Evolutionary conservation across 1,140 invertebrate genomes (phyloP), one percentile per base, ranked within the genome.

Genomic region (Augochlora pura): DNA sequence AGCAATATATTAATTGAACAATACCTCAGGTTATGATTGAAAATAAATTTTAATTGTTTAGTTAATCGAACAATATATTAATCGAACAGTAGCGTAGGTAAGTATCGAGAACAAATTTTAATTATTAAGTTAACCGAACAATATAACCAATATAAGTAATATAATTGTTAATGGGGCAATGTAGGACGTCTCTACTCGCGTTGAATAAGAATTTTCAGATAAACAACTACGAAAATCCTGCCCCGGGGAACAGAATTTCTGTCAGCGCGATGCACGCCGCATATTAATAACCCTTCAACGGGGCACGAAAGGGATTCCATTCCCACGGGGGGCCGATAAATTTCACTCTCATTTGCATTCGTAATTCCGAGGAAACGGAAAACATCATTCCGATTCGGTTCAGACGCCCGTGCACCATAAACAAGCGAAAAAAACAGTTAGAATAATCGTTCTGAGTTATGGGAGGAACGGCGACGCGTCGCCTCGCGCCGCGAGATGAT

Each of bases 311-410:
- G 25, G 54, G 25, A 78, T 72, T 72, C 69, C 63, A 57, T 72
- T 54, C 21, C 49, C 60, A 65, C 38, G 63, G 76, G 76, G 76
- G 65, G 64, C 49, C n/a, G 39, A 72, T 78, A 78, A 78, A 78
- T 65, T 39, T 38, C 18, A 14, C 16, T 23, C 16, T 10, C 60
- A 64, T 78, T 63, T 42, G 46, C 32, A 25, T 74, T 32, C 62
- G 32, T 32, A 21, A 54, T 57, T 72, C 54, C 76, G 5, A 42
- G 52, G 60, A 54, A 77, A 42, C 8, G 14, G 18, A n/a, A 57
- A 62, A 32, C 9, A 21, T 32, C 10, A 7, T 57, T 57, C 39
- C 42, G 42, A n/a, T 63, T 63, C 25, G 5, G n/a, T 3, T n/a
- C 18, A 1, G 23, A 16, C 25, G 42, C 9, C 64, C n/a, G 1